Percentiles rank a stretch among this genome's conserved stretches.
These are phyloP conservation scores for Sceloporus tristichus DNA, from an alignment of 2,113 vertebrate genomes.

Conservation along the genomic window DNA sequence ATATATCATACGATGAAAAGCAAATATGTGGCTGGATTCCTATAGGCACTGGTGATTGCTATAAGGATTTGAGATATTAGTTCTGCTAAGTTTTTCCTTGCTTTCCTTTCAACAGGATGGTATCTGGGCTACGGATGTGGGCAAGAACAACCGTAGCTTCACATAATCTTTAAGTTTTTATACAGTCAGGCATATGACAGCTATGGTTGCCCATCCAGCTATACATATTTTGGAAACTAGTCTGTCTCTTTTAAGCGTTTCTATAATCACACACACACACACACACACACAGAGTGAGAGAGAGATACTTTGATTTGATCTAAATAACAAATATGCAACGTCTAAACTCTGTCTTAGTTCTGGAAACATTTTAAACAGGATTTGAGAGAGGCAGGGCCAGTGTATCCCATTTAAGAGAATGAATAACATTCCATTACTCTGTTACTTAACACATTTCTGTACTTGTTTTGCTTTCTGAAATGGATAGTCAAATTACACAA, in stretches of 20 bases:
- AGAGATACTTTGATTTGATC: neutral
- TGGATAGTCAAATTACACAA: constrained; percentile 30
- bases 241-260: constrained; percentile 5
- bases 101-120: neutral
- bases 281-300: no score
- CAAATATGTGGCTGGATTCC: neutral
- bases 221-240: constrained; percentile 9
- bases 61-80: neutral
- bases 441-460: constrained; percentile 6
- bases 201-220: neutral
- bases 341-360: neutral
- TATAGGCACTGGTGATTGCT: no score
- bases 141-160: no score
- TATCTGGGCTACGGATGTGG: neutral
- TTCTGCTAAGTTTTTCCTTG: neutral
- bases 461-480: neutral
- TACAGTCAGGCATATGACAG: neutral
- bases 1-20: neutral
- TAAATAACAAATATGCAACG: neutral
- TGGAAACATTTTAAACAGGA: constrained; percentile 10
- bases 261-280: constrained; percentile 18
- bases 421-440: constrained; percentile 14
- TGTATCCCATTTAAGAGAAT: constrained; percentile 5
- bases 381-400: neutral
- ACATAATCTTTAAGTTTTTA: neutral